phyloP scores from a whole-genome alignment of 2,113 vertebrate genomes.

The Miniopterus natalensis region DNA sequence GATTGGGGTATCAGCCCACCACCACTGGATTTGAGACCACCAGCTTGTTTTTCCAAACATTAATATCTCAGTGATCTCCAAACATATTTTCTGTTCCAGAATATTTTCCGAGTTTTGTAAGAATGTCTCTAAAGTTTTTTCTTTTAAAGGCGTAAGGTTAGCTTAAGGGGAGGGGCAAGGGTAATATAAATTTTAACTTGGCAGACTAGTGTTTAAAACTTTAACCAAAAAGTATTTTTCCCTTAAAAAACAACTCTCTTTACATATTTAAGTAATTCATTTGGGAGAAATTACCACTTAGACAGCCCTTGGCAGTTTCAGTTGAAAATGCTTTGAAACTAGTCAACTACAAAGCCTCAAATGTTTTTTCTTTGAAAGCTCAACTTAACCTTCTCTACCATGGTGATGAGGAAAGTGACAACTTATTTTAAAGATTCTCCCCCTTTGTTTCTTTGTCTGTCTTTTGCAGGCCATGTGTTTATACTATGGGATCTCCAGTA shows the following conservation, averaged over 20 bases:
- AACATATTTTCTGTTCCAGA: constrained; percentile 79
- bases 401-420: constrained; percentile 70
- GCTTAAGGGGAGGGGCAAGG: constrained; percentile 46
- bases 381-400: constrained; percentile 67
- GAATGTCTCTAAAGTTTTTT: constrained; percentile 71
- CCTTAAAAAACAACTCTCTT: constrained; percentile 26
- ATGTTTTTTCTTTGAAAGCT: constrained; percentile 72
- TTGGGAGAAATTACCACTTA: constrained; percentile 60
- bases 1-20: constrained; percentile 54
- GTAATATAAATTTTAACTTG: constrained; percentile 78
- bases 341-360: constrained; percentile 60
- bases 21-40: constrained; percentile 77
- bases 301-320: constrained; percentile 27
- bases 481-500: constrained; percentile 96
- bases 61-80: constrained; percentile 77
- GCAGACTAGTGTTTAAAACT: constrained; percentile 69
- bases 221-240: constrained; percentile 65
- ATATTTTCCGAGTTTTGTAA: constrained; percentile 76
- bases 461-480: constrained; percentile 94
- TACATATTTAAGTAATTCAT: constrained; percentile 76
- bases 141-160: constrained; percentile 62
- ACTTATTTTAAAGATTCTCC: constrained; percentile 71
- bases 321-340: constrained; percentile 52
- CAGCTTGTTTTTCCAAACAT: constrained; percentile 79
- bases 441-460: constrained; percentile 81